phyloP scores from a whole-genome alignment of 2,888 invertebrate genomes.

The Argynnis bischoffii region DNA sequence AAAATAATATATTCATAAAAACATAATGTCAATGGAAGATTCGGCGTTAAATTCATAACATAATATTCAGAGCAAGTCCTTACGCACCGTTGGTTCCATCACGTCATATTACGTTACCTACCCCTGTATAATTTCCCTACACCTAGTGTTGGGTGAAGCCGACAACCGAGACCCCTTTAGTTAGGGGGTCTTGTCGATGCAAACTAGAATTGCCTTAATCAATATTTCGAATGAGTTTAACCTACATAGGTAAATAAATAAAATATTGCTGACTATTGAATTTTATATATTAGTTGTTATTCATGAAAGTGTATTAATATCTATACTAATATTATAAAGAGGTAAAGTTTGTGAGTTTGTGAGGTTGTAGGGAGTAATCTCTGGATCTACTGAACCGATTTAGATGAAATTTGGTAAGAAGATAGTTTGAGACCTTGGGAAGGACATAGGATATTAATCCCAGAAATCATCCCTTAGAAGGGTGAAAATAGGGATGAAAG shows the following conservation, averaged over 20 bases:
- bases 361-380: too few species aligned
- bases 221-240: constrained; percentile 14
- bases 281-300: too few species aligned
- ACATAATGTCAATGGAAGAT: constrained; percentile 5
- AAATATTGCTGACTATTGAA: too few species aligned
- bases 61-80: constrained; percentile 22
- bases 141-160: constrained; percentile 5
- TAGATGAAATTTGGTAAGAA: too few species aligned
- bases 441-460: too few species aligned
- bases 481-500: too few species aligned
- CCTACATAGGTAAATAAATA: background rate
- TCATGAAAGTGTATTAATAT: too few species aligned
- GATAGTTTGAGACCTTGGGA: too few species aligned
- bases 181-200: constrained; percentile 8
- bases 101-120: constrained; percentile 29
- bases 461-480: too few species aligned
- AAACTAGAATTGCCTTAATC: constrained; percentile 12
- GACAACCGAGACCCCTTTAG: constrained; percentile 11
- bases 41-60: background rate
- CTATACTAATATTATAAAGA: too few species aligned
- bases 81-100: constrained; percentile 25
- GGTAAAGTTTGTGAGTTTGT: too few species aligned
- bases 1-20: constrained; percentile 1
- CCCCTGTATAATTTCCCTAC: constrained; percentile 20
- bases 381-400: too few species aligned